Evolutionary conservation across 2,888 invertebrate species (phyloP).

Genomic region (Latrodectus hesperus): DNA sequence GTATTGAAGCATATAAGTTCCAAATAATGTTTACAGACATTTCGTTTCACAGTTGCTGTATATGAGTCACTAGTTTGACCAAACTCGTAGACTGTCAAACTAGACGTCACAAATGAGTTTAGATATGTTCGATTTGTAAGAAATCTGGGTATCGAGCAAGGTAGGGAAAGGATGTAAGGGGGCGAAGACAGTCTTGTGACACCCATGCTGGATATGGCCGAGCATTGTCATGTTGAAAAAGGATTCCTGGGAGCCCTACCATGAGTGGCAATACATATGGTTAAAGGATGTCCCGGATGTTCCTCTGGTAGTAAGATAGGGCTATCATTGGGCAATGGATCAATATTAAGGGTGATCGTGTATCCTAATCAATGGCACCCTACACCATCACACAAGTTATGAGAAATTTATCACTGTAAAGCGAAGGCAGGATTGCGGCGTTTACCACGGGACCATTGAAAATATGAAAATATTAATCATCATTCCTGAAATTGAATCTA

Average conservation of each 20-base stretch:
- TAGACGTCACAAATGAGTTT: not conserved
- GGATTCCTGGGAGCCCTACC: not conserved
- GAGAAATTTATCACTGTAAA: not conserved
- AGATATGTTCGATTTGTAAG: not conserved
- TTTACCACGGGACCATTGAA: not conserved
- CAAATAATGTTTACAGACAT: not conserved
- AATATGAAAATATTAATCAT: too few species aligned
- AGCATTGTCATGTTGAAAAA: not conserved
- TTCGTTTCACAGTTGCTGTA: not conserved
- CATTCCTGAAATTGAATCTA: too few species aligned
- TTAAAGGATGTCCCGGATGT: not conserved
- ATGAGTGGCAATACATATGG: not conserved
- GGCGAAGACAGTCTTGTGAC: too few species aligned
- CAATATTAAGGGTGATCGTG: not conserved
- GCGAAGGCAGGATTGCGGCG: not conserved
- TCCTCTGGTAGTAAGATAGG: not conserved
- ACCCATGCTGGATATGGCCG: not conserved
- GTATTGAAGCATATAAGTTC: not conserved
- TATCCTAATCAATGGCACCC: not conserved
- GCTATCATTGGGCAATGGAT: not conserved
- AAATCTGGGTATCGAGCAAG: not conserved
- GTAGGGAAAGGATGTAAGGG: not conserved
- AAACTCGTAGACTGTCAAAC: not conserved
- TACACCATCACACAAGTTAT: not conserved
- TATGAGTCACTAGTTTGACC: not conserved